These are phyloP conservation scores for Rhagologus leucostigma DNA, from an alignment of 2,113 vertebrate species.

Conservation along the genomic window DNA sequence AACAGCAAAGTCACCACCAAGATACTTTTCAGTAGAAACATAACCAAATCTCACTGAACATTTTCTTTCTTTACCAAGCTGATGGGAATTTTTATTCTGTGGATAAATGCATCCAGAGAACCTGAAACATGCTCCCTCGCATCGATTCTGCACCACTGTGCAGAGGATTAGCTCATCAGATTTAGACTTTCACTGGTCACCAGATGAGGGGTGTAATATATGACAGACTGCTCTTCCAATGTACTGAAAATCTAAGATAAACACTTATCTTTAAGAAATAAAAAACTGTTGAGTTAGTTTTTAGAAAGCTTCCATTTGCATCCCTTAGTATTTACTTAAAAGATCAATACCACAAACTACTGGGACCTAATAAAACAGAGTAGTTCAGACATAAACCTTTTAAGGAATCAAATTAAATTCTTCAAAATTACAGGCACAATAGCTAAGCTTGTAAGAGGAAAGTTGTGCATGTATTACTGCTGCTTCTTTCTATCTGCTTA, in stretches of 20 bases:
- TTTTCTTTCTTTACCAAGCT: background rate
- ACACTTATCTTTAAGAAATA: background rate
- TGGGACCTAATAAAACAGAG: conserved; percentile 9
- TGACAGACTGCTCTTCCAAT: background rate
- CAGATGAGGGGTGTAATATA: background rate
- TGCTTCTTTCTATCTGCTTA: background rate
- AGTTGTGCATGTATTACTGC: background rate
- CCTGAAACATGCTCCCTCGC: fast-evolving
- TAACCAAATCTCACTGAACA: background rate
- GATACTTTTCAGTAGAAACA: background rate
- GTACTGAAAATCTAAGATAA: background rate
- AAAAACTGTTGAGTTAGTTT: background rate
- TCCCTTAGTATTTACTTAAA: conserved; percentile 10
- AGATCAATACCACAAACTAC: conserved; percentile 19
- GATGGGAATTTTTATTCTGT: background rate
- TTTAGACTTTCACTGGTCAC: background rate
- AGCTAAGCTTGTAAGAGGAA: background rate
- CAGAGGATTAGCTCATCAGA: background rate
- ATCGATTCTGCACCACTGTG: fast-evolving
- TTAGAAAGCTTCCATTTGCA: conserved; percentile 16
- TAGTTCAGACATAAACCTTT: background rate
- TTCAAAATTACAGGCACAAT: background rate
- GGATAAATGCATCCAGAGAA: background rate
- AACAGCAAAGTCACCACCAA: background rate
- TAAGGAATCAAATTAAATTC: conserved; percentile 1